phyloP scores from a whole-genome alignment of 2,888 invertebrate genomes.

The Phragmatobia fuliginosa region DNA sequence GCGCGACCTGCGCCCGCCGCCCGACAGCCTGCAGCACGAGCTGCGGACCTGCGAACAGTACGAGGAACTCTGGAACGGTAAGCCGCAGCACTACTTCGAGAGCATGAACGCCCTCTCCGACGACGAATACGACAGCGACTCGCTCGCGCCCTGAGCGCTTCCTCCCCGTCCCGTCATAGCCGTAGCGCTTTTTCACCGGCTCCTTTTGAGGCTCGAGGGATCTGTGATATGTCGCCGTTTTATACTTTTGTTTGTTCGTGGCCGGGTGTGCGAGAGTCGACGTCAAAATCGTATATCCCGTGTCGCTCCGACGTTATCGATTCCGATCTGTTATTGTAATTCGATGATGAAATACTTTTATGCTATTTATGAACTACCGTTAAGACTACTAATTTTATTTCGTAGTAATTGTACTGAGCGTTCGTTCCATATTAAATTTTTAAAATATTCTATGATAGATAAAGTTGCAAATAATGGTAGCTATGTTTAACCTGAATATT shows the following conservation, averaged over 20 bases:
- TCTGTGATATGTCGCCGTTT: conserved; percentile 68
- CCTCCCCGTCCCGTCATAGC: not conserved
- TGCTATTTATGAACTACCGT: conserved; percentile 29
- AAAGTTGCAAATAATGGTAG: conserved; percentile 60
- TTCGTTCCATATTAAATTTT: conserved; percentile 36
- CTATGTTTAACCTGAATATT: conserved; percentile 65
- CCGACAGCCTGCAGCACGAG: conserved; percentile 67
- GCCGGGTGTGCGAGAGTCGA: conserved; percentile 11
- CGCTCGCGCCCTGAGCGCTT: conserved; percentile 59
- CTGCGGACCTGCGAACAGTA: conserved; percentile 68
- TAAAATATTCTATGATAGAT: conserved; percentile 43
- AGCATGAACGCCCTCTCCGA: conserved; percentile 83
- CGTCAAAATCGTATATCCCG: conserved; percentile 31
- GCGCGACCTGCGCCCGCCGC: conserved; percentile 48
- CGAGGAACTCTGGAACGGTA: conserved; percentile 84
- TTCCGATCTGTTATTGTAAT: conserved; percentile 27
- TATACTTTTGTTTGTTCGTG: conserved; percentile 24
- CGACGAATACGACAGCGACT: conserved; percentile 71
- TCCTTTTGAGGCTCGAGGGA: conserved; percentile 52
- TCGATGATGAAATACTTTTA: conserved; percentile 38
- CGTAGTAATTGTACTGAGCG: conserved; percentile 27
- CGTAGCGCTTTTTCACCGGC: conserved; percentile 39
- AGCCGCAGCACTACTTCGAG: conserved; percentile 88
- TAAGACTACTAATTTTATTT: conserved; percentile 33
- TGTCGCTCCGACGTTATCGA: conserved; percentile 15